phyloP scores from a whole-genome alignment of 2,888 invertebrate species.

The Torymus aiolomorphi region DNA sequence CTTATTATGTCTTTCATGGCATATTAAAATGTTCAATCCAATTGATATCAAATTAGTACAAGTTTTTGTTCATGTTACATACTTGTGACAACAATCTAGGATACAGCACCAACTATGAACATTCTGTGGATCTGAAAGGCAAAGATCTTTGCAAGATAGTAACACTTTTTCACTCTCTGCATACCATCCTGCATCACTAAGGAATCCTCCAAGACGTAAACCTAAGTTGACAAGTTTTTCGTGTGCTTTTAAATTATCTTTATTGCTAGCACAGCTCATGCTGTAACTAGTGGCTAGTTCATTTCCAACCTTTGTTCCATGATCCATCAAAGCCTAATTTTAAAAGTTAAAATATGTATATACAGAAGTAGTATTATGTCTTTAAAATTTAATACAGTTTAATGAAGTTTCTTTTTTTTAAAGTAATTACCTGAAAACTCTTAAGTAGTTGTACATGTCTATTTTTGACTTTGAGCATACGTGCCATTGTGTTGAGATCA shows the following conservation, averaged over 20 bases:
- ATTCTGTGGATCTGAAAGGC: slow-evolving; percentile 78
- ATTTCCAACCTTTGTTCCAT: slow-evolving; percentile 79
- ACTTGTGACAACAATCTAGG: slow-evolving; percentile 92
- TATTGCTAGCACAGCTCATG: slow-evolving; percentile 62
- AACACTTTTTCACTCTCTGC: slow-evolving; percentile 86
- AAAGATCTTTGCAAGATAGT: slow-evolving; percentile 82
- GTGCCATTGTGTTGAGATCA: slow-evolving; percentile 82
- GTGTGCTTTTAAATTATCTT: slow-evolving; percentile 61
- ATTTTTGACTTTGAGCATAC: slow-evolving; percentile 83
- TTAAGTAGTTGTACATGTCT: slow-evolving; percentile 83
- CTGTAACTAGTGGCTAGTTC: slow-evolving; percentile 72
- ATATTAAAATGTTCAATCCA: too few species aligned
- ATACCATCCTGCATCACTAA: slow-evolving; percentile 93
- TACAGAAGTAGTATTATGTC: too few species aligned
- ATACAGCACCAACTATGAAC: slow-evolving; percentile 81
- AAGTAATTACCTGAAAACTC: slow-evolving; percentile 81
- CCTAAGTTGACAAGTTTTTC: slow-evolving; percentile 70
- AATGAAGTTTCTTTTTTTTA: not conserved
- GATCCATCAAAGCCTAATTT: slow-evolving; percentile 80
- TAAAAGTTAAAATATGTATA: slow-evolving; percentile 19
- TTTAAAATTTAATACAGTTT: slow-evolving; percentile 15
- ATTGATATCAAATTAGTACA: too few species aligned
- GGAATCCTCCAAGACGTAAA: slow-evolving; percentile 81
- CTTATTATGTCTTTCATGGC: too few species aligned
- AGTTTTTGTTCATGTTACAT: slow-evolving; percentile 62